Base-by-base conservation (phyloP, 1,140 invertebrate genomes). In the Lordiphosa collinella region DNA sequence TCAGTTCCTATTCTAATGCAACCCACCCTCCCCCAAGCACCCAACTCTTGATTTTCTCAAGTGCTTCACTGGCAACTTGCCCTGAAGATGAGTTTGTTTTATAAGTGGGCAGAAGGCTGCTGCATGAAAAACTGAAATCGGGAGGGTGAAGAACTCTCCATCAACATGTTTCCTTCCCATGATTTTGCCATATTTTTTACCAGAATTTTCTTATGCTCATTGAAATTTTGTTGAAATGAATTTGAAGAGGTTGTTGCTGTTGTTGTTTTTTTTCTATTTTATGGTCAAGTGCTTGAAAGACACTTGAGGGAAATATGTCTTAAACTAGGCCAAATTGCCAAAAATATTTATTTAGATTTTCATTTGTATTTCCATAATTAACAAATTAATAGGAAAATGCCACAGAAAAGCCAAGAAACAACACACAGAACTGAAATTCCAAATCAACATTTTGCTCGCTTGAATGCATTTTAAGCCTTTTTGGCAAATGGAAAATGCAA, bases 51-150 rank as follows among this genome's bases (percentile, higher is more conserved):
- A 79, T 80, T 59, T 61, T 61, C 76, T 79, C 75, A 82, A 79
- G 75, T 82, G 75, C 65, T 79, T 43, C 40, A 68, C 75, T 79
- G 75, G 75, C 75, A 79, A 58, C 52, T 79, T 79, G 75, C 75
- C 74, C 75, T 66, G 38, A 61, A 70, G 51, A 67, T 67, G 63
- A 50, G 35, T 44, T 44, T 44, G 40, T 43, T 7, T 8, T 31
- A 44, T 44, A 44, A 44, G 41, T 44, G 41, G 41, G 41, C 41
- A 29, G 25, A 22, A 22, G 18, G 18, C 18, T 22, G 18, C 18
- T 43, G 40, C 40, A 43, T 43, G 11, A 18, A 11, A 48, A 13
- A 53, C 4, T 37, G 10, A 40, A 3, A 35, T 16, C 4, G 13
- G 37, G 35, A 59, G 31, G 40, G 6, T 9, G 12, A 35, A 18